phyloP scores from a whole-genome alignment of 2,113 vertebrate genomes.

The Elgaria multicarinata region DNA sequence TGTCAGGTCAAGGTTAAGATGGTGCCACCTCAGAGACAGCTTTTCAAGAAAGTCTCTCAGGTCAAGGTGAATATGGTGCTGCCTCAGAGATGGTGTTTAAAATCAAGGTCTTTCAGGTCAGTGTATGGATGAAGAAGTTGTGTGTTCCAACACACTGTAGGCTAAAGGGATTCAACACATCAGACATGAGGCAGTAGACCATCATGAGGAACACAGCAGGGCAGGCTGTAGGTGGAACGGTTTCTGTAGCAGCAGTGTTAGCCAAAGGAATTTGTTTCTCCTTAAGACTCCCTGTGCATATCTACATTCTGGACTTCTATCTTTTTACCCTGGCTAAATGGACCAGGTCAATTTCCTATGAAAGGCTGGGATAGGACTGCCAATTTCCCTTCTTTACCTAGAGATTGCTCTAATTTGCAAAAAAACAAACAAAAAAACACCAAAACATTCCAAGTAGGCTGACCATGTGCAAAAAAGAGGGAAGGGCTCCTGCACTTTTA shows the following conservation, averaged over 20 bases:
- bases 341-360: not conserved
- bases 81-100: not conserved
- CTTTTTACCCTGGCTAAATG: not conserved
- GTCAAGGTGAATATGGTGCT: not conserved
- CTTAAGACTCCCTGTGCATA: not conserved
- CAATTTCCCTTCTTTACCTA: not conserved
- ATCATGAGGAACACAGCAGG: no score
- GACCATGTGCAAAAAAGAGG: no score
- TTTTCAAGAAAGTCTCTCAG: not conserved
- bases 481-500: no score
- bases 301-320: not conserved
- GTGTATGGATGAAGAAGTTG: not conserved
- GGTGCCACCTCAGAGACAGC: not conserved
- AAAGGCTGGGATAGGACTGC: not conserved
- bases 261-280: not conserved
- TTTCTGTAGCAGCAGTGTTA: not conserved
- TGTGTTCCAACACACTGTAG: not conserved
- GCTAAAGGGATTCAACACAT: not conserved
- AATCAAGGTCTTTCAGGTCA: not conserved
- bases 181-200: not conserved
- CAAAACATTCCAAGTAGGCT: not conserved
- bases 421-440: not conserved
- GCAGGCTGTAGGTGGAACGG: not conserved
- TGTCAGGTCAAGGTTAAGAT: not conserved
- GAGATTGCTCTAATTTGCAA: not conserved